These are phyloP conservation scores for Caenorhabditis inopinata DNA, from an alignment of 1,140 invertebrate genomes.

Conservation along the genomic window DNA sequence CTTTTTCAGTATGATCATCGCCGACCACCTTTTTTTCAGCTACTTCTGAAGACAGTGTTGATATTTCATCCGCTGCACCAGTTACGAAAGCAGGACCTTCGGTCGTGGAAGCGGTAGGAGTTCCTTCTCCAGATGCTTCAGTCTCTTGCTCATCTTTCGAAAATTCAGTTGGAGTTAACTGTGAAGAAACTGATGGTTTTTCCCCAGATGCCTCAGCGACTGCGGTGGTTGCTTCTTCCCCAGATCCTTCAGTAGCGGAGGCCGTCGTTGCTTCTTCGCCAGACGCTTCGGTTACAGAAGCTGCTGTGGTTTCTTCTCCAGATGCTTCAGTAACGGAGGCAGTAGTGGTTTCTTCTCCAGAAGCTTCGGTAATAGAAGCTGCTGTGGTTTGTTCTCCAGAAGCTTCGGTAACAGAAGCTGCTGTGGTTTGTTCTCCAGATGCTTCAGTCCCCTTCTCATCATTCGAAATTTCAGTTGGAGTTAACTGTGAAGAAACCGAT, in stretches of 20 bases:
- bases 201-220: background rate
- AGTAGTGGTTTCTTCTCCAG: background rate
- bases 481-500: background rate
- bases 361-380: background rate
- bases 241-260: background rate
- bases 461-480: background rate
- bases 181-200: background rate
- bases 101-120: background rate
- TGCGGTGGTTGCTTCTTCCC: background rate
- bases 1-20: background rate
- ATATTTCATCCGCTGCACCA: background rate
- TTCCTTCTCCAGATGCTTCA: slow-evolving; percentile 2
- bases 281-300: background rate
- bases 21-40: background rate
- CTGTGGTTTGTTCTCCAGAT: background rate
- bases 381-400: background rate
- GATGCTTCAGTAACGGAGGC: background rate
- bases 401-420: background rate
- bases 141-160: slow-evolving; percentile 35
- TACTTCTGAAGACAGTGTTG: background rate
- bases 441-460: background rate
- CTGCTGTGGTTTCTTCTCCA: background rate
- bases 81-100: slow-evolving; percentile 17
- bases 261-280: background rate
- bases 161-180: background rate